Evolutionary conservation across 2,797 vertebrate genomes (phyloP), one percentile per base, ranked within the genome.

Genomic region (Xenopus petersii): DNA sequence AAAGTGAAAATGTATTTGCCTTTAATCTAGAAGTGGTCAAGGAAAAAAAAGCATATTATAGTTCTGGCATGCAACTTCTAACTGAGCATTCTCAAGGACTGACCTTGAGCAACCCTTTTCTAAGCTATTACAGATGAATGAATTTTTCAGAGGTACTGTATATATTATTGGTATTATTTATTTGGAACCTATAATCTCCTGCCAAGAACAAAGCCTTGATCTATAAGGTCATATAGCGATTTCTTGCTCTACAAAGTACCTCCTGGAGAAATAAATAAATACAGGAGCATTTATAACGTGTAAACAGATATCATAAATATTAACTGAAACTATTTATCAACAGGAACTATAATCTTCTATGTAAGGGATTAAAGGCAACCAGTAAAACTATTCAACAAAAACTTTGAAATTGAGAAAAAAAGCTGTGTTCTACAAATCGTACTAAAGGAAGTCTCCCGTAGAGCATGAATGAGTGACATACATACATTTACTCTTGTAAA

Each of bases 241-340:
- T 69, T 51, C 49, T 54, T 58, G 15, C 30, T 16, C 12, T 46
- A 59, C 54, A 69, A 69, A 58, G n/a, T 17, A 58, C 55, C 55
- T 15, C 55, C 55, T 58, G 55, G 5, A 17, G 17, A 58, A 16
- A 54, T 21, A 46, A 75, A 48, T 6, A 48, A 16, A 67, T 69
- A 80, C 5, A 73, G 75, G 36, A 79, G 64, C 70, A 64, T 66
- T 71, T 68, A 66, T 2, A 70, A 58, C 36, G 75, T 71, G 65
- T 12, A 7, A 72, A 72, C 64, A 72, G 62, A 77, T 10, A 74
- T 51, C 49, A 51, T 86, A 78, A 74, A 82, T 80, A 65, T 81
- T 79, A 75, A 85, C 79, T 77, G 61, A 69, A 66, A 65, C 30
- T 16, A 75, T 83, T 81, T 69, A 61, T 75, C 80, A 81, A 77